Evolutionary conservation across 2,888 invertebrate species (phyloP).

Genomic region (Nephrotoma guestfalica): DNA sequence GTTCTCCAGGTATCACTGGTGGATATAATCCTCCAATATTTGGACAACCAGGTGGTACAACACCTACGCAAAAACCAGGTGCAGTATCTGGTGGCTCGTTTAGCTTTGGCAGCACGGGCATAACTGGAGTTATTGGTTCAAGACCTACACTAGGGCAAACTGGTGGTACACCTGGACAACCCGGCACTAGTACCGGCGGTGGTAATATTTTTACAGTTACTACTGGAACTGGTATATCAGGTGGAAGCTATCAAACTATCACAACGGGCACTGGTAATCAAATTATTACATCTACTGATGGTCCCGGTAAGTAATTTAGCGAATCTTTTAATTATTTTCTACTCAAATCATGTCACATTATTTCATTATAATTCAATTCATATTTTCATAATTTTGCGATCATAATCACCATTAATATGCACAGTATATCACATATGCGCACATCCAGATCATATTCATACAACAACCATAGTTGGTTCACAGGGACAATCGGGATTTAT

Average conservation of each 20-base stretch:
- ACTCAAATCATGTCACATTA: neutral
- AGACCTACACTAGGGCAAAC: slow-evolving; percentile 23
- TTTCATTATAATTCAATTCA: neutral
- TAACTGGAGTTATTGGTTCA: slow-evolving; percentile 11
- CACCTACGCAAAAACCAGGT: slow-evolving; percentile 16
- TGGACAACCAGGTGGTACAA: slow-evolving; percentile 18
- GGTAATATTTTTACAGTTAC: neutral
- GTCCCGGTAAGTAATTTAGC: neutral
- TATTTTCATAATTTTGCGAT: neutral
- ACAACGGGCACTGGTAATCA: neutral
- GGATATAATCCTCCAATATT: slow-evolving; percentile 17
- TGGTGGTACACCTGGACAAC: slow-evolving; percentile 32
- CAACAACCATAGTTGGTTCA: neutral
- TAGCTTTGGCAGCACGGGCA: neutral
- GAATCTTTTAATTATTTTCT: neutral
- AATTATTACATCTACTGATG: neutral
- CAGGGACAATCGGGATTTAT: neutral
- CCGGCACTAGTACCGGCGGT: slow-evolving; percentile 11
- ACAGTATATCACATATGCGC: neutral
- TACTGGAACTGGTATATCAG: neutral
- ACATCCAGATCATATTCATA: slow-evolving; percentile 3
- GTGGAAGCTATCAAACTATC: neutral
- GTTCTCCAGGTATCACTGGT: slow-evolving; percentile 19
- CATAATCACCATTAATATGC: neutral
- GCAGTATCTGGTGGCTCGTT: slow-evolving; percentile 9